Evolutionary conservation across 2,113 vertebrate species (phyloP), one percentile per base, ranked within the genome.

Genomic region (Quiscalus mexicanus): DNA sequence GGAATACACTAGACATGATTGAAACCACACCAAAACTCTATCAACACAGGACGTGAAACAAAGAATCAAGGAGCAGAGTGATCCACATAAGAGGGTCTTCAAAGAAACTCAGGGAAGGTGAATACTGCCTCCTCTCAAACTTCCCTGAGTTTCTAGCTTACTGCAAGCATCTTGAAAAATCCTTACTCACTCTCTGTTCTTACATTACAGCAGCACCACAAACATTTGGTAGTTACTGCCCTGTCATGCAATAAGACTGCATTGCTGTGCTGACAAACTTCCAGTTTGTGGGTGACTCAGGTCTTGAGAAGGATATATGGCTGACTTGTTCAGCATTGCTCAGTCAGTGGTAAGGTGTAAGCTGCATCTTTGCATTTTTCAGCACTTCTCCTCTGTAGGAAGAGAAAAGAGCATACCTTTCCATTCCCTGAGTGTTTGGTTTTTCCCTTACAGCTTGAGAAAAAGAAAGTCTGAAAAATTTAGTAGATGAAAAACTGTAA

Each of bases 231-330:
- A 42, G 28, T 87, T 23, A 25, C 15, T 81, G 33, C 6, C 30
- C 12, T 56, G 21, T 58, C 1, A 2, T 8, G 33, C 9, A 55
- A 30, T 11, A 10, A 35, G 23, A 80, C 22, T 1, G 0, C 42
- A 37, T 18, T 0, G 3, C 47, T 78, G 23, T 41, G 41, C 73
- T 42, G 42, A 42, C 2, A 9, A 67, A 39, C 7, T 58, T 75
- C 16, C 25, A n/a, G 10, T 62, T 28, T 58, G 42, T 56, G 30
- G 27, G 9, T 87, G 37, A 13, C 37, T 77, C 3, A 27, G 50
- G 10, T 63, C 33, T 70, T 2, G 39, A 67, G 53, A 2, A 1
- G 30, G 25, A 6, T 2, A 10, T 1, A 20, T n/a, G 12, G 11
- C 9, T 87, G 63, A 49, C 18, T 35, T 53, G 68, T 45, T 52